phyloP scores from a whole-genome alignment of 2,888 invertebrate genomes.

The Sacculina carcini region DNA sequence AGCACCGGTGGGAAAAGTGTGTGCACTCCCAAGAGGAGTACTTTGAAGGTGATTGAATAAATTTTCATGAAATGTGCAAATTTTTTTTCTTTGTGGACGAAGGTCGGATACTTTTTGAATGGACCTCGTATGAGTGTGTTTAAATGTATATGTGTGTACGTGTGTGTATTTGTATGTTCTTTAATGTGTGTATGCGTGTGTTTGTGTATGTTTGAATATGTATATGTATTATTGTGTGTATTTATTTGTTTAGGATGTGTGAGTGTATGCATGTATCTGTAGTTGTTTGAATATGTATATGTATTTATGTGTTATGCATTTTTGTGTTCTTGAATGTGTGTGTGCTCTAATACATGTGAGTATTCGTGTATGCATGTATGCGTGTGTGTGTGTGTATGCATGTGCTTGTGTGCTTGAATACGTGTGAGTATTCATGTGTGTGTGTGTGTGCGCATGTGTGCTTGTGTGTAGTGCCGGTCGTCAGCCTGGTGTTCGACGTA shows the following conservation, averaged over 20 bases:
- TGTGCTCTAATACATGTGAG: too few relatives aligned
- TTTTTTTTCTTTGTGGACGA: too few relatives aligned
- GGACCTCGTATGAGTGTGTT: conserved; percentile 9
- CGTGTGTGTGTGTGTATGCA: too few relatives aligned
- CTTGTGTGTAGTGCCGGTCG: too few relatives aligned
- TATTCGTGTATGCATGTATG: too few relatives aligned
- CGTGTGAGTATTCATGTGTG: too few relatives aligned
- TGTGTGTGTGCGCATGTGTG: too few relatives aligned
- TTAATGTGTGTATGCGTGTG: not conserved
- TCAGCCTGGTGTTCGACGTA: too few relatives aligned
- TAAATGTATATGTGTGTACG: conserved; percentile 7
- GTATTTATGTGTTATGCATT: conserved; percentile 7
- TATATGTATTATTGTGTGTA: conserved; percentile 1
- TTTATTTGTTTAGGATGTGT: not conserved
- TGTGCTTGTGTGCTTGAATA: too few relatives aligned
- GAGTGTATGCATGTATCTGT: conserved; percentile 5
- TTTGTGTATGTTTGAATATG: conserved; percentile 1
- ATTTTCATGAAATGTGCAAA: not conserved
- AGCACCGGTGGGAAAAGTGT: too few relatives aligned
- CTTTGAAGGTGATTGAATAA: not conserved
- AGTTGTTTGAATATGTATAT: conserved; percentile 6
- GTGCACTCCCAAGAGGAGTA: not conserved
- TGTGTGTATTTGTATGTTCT: conserved; percentile 6
- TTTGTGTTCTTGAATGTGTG: too few relatives aligned
- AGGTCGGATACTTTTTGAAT: too few relatives aligned